Conservation (phyloP, 2,888 invertebrate genomes). For the Rhaphigaster nebulosa region DNA sequence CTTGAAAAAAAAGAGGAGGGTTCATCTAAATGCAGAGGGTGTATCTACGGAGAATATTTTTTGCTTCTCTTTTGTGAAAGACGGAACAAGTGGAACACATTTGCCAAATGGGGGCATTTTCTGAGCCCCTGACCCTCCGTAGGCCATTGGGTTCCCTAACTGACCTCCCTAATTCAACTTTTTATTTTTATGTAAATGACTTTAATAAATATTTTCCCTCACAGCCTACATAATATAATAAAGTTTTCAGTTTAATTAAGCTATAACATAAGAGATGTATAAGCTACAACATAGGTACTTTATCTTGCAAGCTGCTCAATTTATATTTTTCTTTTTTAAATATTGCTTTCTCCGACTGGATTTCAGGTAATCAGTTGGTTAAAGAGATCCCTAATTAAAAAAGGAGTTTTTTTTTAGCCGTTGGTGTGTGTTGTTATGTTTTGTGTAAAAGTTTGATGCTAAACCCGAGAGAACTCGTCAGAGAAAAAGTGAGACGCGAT, state of each 20-base stretch:
- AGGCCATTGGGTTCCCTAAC: background rate
- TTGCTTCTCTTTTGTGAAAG: background rate
- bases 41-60: background rate
- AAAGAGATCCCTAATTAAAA: too few relatives aligned
- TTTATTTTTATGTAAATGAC: background rate
- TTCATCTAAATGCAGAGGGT: background rate
- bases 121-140: background rate
- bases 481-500: too few relatives aligned
- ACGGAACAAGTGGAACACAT: conserved; percentile 12
- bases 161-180: background rate
- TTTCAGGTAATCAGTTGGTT: too few relatives aligned
- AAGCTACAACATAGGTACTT: background rate
- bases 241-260: background rate
- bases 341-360: too few relatives aligned
- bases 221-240: background rate
- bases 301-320: background rate
- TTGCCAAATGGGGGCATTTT: conserved; percentile 5
- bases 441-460: too few relatives aligned
- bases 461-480: too few relatives aligned
- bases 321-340: background rate
- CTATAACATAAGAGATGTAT: background rate
- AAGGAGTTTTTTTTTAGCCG: too few relatives aligned
- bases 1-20: background rate
- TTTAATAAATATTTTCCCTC: background rate
- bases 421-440: too few relatives aligned